Conservation (phyloP, 92 coral and sea anemone genomes). For the Palythoa heliodiscus region DNA sequence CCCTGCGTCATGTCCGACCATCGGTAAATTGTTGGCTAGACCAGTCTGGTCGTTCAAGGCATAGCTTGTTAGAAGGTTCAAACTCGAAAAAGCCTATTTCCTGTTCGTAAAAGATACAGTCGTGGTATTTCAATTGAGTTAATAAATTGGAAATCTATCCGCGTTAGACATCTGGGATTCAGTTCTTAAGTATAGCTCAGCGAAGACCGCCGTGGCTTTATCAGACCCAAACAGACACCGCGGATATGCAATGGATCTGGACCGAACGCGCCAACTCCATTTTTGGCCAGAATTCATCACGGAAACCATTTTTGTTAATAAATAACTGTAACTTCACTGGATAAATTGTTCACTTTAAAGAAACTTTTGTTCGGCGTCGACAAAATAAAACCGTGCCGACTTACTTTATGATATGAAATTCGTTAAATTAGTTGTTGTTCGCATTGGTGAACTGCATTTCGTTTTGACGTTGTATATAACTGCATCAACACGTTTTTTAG, state of each 20-base stretch:
- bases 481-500: neutral
- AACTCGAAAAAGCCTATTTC: slow-evolving; percentile 34
- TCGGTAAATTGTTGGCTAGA: slow-evolving; percentile 32
- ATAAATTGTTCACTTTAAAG: neutral
- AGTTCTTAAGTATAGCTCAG: neutral
- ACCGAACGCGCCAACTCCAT: slow-evolving; percentile 29
- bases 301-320: slow-evolving; percentile 39
- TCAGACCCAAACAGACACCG: slow-evolving; percentile 30
- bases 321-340: slow-evolving; percentile 19
- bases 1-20: slow-evolving; percentile 37
- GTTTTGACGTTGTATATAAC: no score
- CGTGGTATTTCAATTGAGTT: neutral
- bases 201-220: neutral
- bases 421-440: neutral
- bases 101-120: neutral
- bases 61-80: slow-evolving; percentile 6
- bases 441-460: neutral
- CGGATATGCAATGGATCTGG: slow-evolving; percentile 14
- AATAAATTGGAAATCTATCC: neutral
- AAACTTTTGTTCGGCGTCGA: neutral
- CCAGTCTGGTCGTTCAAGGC: slow-evolving; percentile 32
- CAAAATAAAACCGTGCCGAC: neutral
- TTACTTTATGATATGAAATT: slow-evolving; percentile 12
- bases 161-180: neutral
- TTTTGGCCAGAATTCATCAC: slow-evolving; percentile 27